phyloP scores from a whole-genome alignment of 2,113 vertebrate genomes.

The Furnarius figulus region DNA sequence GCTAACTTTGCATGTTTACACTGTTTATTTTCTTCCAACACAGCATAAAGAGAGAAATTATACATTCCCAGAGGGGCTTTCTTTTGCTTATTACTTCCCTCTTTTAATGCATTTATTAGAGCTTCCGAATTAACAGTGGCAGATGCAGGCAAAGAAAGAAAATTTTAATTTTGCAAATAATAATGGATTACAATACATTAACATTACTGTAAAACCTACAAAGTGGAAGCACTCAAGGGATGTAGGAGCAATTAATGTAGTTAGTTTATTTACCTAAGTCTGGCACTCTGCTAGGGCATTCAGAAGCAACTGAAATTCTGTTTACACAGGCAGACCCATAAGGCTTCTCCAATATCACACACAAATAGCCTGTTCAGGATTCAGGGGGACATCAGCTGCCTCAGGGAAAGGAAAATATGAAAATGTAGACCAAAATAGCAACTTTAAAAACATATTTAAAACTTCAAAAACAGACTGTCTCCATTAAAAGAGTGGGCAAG shows the following conservation, averaged over 20 bases:
- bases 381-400: not conserved
- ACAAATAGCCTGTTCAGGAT: not conserved
- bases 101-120: slow-evolving; percentile 56
- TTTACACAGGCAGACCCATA: slow-evolving; percentile 7
- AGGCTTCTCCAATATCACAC: not conserved
- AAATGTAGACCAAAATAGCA: not conserved
- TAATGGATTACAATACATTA: slow-evolving; percentile 53
- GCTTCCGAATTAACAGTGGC: slow-evolving; percentile 43
- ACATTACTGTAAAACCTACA: slow-evolving; percentile 25
- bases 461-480: not conserved
- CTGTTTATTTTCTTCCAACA: slow-evolving; percentile 20
- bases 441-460: not conserved
- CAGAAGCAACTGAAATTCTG: not conserved
- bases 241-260: slow-evolving; percentile 34
- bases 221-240: slow-evolving; percentile 47
- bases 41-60: slow-evolving; percentile 28
- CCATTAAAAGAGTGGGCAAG: not conserved
- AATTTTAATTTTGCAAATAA: slow-evolving; percentile 61
- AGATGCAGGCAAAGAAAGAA: slow-evolving; percentile 40
- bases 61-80: slow-evolving; percentile 23
- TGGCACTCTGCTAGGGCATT: not conserved
- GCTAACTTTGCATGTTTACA: not conserved
- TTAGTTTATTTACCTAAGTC: slow-evolving; percentile 58
- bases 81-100: slow-evolving; percentile 44
- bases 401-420: slow-evolving; percentile 4